Base-by-base conservation (phyloP, 2,797 vertebrate genomes). In the Rhincodon typus region DNA sequence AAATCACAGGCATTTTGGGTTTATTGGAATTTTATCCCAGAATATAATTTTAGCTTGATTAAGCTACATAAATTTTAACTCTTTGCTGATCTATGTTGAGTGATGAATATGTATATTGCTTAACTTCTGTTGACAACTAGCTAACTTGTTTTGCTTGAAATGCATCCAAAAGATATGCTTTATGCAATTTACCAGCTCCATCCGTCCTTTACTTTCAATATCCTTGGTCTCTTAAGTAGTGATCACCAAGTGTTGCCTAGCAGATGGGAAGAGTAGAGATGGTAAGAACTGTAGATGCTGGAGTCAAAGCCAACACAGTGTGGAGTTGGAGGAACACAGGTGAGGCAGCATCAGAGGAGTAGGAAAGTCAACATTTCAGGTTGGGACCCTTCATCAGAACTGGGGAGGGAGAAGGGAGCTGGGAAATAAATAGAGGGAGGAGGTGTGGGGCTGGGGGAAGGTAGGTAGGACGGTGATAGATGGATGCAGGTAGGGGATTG, bases 21-120 rank as follows among this genome's bases (percentile, higher is more conserved):
- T 42, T 46, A 53, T 95, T 95, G 94, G 46, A 95, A 95, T 95
- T 95, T 95, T 77, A 95, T 42, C 94, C 70, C 50, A 21, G 94
- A 74, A 70, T 17, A 95, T 95, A 53, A 72, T 57, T 94, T 95
- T 93, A 67, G 19, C 4, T 95, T 77, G 67, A 46, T 95, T 50
- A 46, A 46, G 17, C 94, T n/a, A 25, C 66, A 30, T 7, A 46
- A 10, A 30, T 72, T 72, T 94, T 94, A 50, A 94, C 93, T 25
- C 67, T 70, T 38, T 94, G 30, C 93, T 77, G 50, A 95, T 46
- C 70, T 3, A 19, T 4, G 21, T 46, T 50, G 27, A 50, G 6
- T 94, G 57, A 10, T 15, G 67, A 42, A 25, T 94, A 25, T 90
- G 15, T 94, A 69, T 94, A 27, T 42, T 53, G 15, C 38, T n/a